These are phyloP conservation scores for Darevskia mixta DNA, from an alignment of 2,797 vertebrate species.

Conservation along the genomic window DNA sequence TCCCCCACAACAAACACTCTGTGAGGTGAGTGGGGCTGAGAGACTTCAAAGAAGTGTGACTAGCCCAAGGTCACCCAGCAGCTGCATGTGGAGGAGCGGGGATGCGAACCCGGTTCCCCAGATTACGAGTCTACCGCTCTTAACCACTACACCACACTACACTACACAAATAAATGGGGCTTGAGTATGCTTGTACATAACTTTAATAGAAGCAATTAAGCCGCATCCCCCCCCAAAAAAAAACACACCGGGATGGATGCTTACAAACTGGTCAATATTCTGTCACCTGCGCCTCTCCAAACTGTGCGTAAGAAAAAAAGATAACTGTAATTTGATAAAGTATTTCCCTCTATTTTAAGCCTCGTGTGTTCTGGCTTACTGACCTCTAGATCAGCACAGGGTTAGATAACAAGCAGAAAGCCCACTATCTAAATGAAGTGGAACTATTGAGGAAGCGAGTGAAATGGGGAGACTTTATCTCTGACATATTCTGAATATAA, in stretches of 20 bases:
- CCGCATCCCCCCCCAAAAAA: not conserved
- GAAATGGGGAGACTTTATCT: slow-evolving; percentile 68
- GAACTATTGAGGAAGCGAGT: slow-evolving; percentile 51
- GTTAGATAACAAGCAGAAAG: slow-evolving; percentile 69
- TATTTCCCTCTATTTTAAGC: slow-evolving; percentile 69
- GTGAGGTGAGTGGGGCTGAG: too few relatives aligned
- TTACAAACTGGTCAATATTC: slow-evolving; percentile 42
- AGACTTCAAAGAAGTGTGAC: too few relatives aligned
- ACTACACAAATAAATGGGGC: not conserved
- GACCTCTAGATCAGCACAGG: slow-evolving; percentile 68
- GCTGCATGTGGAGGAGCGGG: too few relatives aligned
- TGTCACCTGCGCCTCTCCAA: slow-evolving; percentile 45
- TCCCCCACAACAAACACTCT: too few relatives aligned
- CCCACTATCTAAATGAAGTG: slow-evolving; percentile 71
- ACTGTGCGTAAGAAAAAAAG: slow-evolving; percentile 51
- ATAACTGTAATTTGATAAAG: slow-evolving; percentile 60
- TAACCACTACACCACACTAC: too few relatives aligned
- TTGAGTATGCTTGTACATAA: not conserved
- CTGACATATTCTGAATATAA: slow-evolving; percentile 66
- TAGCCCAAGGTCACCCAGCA: too few relatives aligned
- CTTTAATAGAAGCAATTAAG: not conserved
- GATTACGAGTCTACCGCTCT: too few relatives aligned
- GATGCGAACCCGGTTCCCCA: too few relatives aligned
- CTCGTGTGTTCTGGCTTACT: slow-evolving; percentile 63
- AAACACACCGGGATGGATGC: slow-evolving; percentile 8